Conservation (phyloP, 2,797 vertebrate genomes). For the Oophaga sylvatica region DNA sequence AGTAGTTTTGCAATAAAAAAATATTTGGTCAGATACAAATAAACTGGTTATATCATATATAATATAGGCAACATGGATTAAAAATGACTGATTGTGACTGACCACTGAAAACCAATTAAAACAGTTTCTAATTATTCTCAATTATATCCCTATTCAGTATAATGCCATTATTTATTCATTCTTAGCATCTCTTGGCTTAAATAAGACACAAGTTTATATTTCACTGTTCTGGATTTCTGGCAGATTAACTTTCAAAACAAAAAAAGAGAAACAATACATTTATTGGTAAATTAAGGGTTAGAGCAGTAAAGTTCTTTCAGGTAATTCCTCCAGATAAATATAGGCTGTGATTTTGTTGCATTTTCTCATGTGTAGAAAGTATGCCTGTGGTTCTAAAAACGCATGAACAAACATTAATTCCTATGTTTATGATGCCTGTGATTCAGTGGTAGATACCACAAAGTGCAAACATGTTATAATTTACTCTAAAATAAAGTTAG, state of each 20-base stretch:
- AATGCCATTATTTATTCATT: not conserved
- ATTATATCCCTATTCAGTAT: not conserved
- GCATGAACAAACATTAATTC: constrained; percentile 50
- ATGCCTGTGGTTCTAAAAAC: constrained; percentile 47
- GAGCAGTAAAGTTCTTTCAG: constrained; percentile 1
- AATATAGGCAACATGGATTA: not conserved
- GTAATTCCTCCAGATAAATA: constrained; percentile 30
- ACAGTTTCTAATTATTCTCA: not conserved
- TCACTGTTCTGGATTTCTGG: constrained; percentile 10
- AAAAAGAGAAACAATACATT: constrained; percentile 31
- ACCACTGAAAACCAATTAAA: not conserved
- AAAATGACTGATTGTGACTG: not conserved
- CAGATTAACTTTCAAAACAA: constrained; percentile 14
- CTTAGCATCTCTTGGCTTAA: not conserved
- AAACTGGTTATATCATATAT: not conserved
- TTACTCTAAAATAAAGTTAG: constrained; percentile 44
- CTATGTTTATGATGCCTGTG: constrained; percentile 46
- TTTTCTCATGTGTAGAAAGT: constrained; percentile 51
- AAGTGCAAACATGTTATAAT: constrained; percentile 52
- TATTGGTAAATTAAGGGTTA: constrained; percentile 40
- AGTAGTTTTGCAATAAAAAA: not conserved
- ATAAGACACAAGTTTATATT: not conserved
- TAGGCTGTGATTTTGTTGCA: constrained; percentile 37
- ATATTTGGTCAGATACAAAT: not conserved
- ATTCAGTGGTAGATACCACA: constrained; percentile 53